Evolutionary conservation across 2,888 invertebrate species (phyloP).

Genomic region (Serrognathus titanus): DNA sequence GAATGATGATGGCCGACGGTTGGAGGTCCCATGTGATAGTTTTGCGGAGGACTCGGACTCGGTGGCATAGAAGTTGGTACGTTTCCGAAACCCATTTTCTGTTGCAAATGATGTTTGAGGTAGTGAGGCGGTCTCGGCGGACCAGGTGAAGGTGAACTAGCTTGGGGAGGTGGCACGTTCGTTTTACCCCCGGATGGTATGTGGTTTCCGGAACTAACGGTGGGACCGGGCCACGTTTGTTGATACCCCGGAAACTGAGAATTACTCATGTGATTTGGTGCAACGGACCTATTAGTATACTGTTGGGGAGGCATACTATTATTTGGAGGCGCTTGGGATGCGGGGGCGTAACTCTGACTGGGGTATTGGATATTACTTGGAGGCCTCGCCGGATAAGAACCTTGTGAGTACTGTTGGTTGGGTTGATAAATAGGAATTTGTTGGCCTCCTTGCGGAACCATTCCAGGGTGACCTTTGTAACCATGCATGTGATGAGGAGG

Average conservation of each 20-base stretch:
- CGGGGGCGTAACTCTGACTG: constrained; percentile 53
- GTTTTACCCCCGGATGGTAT: constrained; percentile 36
- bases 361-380: constrained; percentile 54
- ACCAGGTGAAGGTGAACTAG: constrained; percentile 52
- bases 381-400: constrained; percentile 50
- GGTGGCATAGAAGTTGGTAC: constrained; percentile 53
- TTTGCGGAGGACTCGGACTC: constrained; percentile 59
- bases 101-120: constrained; percentile 68
- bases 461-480: constrained; percentile 62
- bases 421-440: constrained; percentile 57
- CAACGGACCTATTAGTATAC: constrained; percentile 54
- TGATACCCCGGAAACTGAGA: constrained; percentile 44
- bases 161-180: constrained; percentile 37
- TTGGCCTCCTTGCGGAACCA: constrained; percentile 47
- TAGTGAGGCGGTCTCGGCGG: constrained; percentile 60
- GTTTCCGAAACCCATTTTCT: constrained; percentile 63
- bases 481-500: constrained; percentile 55
- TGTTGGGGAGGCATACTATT: constrained; percentile 48
- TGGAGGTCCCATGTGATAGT: constrained; percentile 57
- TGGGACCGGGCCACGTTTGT: constrained; percentile 41
- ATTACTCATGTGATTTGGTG: constrained; percentile 55
- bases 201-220: constrained; percentile 31
- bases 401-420: constrained; percentile 56
- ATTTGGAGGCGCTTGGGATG: constrained; percentile 38
- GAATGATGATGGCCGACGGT: constrained; percentile 50